These are phyloP conservation scores for Monomorium pharaonis DNA, from an alignment of 1,140 invertebrate species.

Conservation along the genomic window DNA sequence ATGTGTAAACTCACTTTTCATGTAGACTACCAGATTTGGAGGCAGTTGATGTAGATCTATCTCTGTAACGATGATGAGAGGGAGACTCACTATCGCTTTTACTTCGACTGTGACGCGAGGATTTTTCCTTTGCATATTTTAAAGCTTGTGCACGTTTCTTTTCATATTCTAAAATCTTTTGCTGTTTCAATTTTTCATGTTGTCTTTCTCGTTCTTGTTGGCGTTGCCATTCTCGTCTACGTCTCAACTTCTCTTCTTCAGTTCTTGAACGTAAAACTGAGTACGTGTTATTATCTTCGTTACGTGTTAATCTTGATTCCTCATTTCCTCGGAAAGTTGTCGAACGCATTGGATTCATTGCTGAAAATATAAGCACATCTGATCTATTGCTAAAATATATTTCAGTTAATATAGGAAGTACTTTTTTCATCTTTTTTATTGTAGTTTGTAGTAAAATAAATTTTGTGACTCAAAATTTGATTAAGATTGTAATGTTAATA, in stretches of 20 bases:
- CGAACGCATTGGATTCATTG: conserved; percentile 42
- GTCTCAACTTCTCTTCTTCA: conserved; percentile 56
- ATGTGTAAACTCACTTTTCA: conserved; percentile 65
- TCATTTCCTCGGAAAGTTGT: conserved; percentile 1
- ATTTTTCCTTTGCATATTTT: conserved; percentile 4
- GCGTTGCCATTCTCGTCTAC: conserved; percentile 60
- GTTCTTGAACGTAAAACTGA: conserved; percentile 33
- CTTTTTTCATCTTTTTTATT: no score
- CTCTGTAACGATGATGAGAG: neutral
- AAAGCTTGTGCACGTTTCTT: conserved; percentile 33
- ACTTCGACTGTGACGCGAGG: conserved; percentile 6
- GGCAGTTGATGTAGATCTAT: neutral
- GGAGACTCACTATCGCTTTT: conserved; percentile 62
- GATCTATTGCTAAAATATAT: neutral
- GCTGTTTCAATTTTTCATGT: conserved; percentile 64
- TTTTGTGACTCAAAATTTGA: no score
- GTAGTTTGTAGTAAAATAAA: no score
- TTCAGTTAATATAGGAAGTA: neutral
- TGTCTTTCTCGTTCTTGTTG: conserved; percentile 56
- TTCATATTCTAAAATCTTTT: conserved; percentile 66
- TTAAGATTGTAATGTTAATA: no score
- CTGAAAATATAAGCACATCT: neutral
- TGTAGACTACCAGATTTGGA: conserved; percentile 62
- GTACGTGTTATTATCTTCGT: conserved; percentile 9
- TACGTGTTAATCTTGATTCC: conserved; percentile 27